Conservation (phyloP, 2,797 vertebrate species). For the Tympanoctomys barrerae region DNA sequence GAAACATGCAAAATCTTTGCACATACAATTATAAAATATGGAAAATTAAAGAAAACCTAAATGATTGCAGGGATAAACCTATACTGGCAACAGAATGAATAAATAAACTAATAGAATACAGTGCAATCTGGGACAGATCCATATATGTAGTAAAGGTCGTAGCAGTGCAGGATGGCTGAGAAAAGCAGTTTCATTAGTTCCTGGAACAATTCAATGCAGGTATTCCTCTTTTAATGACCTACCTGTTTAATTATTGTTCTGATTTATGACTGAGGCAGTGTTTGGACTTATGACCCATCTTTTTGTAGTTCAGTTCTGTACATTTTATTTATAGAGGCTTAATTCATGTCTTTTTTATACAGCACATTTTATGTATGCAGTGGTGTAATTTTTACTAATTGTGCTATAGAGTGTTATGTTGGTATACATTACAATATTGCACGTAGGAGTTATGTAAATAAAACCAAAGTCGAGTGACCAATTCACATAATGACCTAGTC, state of each 20-base stretch:
- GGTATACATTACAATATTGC: background rate
- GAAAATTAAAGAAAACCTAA: slow-evolving; percentile 34
- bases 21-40: slow-evolving; percentile 7
- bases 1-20: background rate
- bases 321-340: background rate
- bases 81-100: background rate
- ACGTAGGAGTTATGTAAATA: background rate
- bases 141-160: background rate
- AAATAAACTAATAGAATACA: background rate
- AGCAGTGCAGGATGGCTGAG: background rate
- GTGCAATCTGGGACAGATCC: background rate
- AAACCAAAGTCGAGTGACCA: background rate
- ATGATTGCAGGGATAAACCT: background rate
- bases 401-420: background rate
- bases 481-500: background rate
- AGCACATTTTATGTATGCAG: background rate
- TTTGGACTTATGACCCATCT: background rate
- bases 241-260: background rate
- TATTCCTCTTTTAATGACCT: background rate
- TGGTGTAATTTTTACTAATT: background rate
- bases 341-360: background rate
- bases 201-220: background rate
- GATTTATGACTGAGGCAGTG: background rate
- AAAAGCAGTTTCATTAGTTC: background rate
- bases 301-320: background rate